These are phyloP conservation scores for Tetheella fluctuosa DNA, from an alignment of 2,888 invertebrate genomes.

Conservation along the genomic window DNA sequence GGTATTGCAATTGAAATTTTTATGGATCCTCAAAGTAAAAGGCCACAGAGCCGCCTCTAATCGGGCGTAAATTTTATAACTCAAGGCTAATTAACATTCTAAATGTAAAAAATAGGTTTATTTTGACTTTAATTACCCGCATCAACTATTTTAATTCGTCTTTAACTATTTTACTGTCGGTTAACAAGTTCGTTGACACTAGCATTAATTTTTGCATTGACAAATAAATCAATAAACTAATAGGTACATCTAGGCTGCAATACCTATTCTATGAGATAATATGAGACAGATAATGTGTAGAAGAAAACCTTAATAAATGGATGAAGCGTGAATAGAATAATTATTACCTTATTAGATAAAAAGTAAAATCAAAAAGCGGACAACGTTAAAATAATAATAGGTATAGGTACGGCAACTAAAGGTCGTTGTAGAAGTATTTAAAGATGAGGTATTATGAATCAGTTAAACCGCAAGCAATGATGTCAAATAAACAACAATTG, in stretches of 20 bases:
- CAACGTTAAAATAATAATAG: too few relatives aligned
- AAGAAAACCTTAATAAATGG: too few relatives aligned
- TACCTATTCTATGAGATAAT: too few relatives aligned
- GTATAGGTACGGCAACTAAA: too few relatives aligned
- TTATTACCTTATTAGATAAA: too few relatives aligned
- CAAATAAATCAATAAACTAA: neutral
- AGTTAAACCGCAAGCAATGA: slow-evolving; percentile 31
- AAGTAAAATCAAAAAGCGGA: too few relatives aligned
- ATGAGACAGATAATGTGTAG: too few relatives aligned
- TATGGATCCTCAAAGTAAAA: neutral
- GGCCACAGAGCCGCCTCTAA: neutral
- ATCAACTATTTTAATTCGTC: neutral
- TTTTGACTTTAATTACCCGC: neutral
- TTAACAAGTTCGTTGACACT: slow-evolving; percentile 12
- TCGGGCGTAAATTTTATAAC: neutral
- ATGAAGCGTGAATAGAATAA: too few relatives aligned
- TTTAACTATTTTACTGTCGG: slow-evolving; percentile 10
- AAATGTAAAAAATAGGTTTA: slow-evolving; percentile 3
- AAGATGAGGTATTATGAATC: slow-evolving; percentile 5
- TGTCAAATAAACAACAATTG: slow-evolving; percentile 38
- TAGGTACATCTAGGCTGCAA: too few relatives aligned
- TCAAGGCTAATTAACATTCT: neutral
- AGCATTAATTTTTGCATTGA: neutral
- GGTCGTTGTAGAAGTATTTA: neutral
- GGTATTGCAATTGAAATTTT: slow-evolving; percentile 1